phyloP scores from a whole-genome alignment of 2,888 invertebrate species.

The Catotricha subobsoleta region DNA sequence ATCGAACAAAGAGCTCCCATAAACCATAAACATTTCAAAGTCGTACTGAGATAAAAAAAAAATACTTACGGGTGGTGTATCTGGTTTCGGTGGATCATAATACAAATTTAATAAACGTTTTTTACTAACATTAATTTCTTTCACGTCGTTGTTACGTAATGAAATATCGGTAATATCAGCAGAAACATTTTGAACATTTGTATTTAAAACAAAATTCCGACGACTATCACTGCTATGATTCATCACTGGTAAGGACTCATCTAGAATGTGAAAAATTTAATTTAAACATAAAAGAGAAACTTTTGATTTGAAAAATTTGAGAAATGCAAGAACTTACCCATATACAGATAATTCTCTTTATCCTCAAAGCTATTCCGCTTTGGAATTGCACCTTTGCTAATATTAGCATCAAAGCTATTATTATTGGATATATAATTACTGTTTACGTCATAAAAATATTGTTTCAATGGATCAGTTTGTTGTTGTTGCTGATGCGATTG shows the following conservation, averaged over 20 bases:
- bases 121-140: neutral
- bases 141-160: neutral
- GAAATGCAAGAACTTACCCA: neutral
- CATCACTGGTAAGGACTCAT: no score
- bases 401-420: neutral
- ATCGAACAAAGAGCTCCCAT: no score
- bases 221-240: no score
- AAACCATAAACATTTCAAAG: neutral
- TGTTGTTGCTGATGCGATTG: neutral
- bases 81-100: constrained; percentile 23
- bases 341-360: neutral
- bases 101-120: neutral
- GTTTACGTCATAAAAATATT: no score
- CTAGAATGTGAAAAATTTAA: no score
- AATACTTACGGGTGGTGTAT: constrained; percentile 22
- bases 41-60: neutral
- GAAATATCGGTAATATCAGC: neutral
- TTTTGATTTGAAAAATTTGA: no score
- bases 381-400: no score
- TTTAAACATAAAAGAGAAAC: no score
- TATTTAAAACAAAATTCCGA: no score
- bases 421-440: neutral
- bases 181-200: neutral
- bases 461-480: neutral
- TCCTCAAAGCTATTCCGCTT: neutral